Percentiles rank a stretch among this genome's conserved stretches.
Evolutionary conservation across 1,140 invertebrate species (phyloP).

Genomic region (Pseudomyrmex gracilis): DNA sequence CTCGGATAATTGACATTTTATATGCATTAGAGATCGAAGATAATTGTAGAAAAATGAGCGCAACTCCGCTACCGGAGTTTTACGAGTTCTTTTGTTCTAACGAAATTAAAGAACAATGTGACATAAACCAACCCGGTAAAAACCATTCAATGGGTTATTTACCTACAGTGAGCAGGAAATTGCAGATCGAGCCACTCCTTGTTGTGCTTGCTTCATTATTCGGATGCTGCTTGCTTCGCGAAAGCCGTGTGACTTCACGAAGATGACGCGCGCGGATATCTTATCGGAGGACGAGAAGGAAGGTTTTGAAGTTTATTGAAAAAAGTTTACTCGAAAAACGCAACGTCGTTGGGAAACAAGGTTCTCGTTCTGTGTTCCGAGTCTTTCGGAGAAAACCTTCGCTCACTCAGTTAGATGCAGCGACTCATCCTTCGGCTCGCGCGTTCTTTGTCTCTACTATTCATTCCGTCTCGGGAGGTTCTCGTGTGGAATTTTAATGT

Average conservation of each 20-base stretch:
- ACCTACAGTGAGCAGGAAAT: slow-evolving; percentile 46
- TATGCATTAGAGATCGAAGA: neutral
- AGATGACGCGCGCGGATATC: neutral
- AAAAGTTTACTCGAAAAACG: too few species aligned
- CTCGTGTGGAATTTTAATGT: slow-evolving; percentile 45
- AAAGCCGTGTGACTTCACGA: neutral
- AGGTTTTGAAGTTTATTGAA: too few species aligned
- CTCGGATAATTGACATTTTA: neutral
- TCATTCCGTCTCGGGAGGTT: slow-evolving; percentile 34
- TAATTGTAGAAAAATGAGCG: neutral
- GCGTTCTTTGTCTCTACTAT: slow-evolving; percentile 41
- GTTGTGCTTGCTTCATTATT: slow-evolving; percentile 1
- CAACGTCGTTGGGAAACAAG: neutral
- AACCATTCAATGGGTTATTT: slow-evolving; percentile 51
- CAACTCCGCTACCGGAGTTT: neutral
- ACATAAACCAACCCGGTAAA: slow-evolving; percentile 19
- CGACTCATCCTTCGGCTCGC: neutral
- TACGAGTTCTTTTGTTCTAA: neutral
- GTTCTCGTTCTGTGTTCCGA: neutral
- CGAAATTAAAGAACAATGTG: slow-evolving; percentile 31
- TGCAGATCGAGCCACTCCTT: slow-evolving; percentile 40
- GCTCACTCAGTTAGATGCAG: neutral
- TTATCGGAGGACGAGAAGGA: neutral
- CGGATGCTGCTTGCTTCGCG: slow-evolving; percentile 31
- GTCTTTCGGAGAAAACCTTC: neutral